Conservation (phyloP, 2,888 invertebrate genomes). For the Drosophila melanosoma region DNA sequence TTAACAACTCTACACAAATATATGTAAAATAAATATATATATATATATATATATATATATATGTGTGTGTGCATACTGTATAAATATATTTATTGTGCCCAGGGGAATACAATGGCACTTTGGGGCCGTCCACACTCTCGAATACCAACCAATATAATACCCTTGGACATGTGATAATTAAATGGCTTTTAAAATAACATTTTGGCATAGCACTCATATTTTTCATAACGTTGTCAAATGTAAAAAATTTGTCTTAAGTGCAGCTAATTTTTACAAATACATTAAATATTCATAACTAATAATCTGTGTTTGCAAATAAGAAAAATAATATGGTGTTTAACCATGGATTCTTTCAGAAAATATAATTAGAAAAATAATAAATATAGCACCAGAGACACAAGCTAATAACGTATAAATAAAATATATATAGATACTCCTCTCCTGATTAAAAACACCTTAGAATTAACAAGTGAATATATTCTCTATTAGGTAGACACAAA, state of each 20-base stretch:
- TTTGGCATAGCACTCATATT: neutral
- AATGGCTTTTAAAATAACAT: neutral
- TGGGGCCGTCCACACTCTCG: neutral
- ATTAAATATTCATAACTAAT: neutral
- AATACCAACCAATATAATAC: neutral
- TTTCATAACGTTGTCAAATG: neutral
- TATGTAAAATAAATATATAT: neutral
- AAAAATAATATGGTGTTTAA: too few species aligned
- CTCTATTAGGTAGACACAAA: neutral
- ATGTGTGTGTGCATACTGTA: neutral
- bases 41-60: neutral
- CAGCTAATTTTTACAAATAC: neutral
- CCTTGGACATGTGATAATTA: neutral
- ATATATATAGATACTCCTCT: too few species aligned
- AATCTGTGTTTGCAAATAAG: neutral
- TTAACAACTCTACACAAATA: neutral
- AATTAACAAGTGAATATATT: neutral
- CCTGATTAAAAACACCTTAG: neutral
- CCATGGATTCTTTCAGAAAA: too few species aligned
- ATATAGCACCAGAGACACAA: too few species aligned
- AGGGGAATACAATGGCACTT: neutral
- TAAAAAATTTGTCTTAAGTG: neutral
- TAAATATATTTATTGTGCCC: neutral
- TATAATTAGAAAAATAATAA: too few species aligned
- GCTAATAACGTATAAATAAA: too few species aligned